These are phyloP conservation scores for Leguminivora glycinivorella DNA, from an alignment of 1,140 invertebrate genomes.

Conservation along the genomic window DNA sequence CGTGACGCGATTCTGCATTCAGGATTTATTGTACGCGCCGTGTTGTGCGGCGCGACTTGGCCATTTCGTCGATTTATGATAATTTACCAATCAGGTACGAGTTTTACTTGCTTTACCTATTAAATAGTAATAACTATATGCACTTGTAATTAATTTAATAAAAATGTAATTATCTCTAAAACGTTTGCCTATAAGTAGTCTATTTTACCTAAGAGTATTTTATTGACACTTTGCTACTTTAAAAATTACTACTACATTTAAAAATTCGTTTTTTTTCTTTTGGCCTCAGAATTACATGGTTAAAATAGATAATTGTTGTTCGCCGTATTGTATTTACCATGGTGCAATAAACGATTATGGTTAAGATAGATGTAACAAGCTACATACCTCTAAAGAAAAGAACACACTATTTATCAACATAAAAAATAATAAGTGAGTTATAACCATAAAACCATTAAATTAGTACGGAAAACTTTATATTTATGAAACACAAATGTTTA, in stretches of 20 bases:
- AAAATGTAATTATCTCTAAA: too few relatives aligned
- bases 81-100: not conserved
- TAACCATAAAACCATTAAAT: conserved; percentile 58
- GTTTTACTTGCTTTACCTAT: not conserved
- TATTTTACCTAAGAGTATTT: too few relatives aligned
- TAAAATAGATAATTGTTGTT: too few relatives aligned
- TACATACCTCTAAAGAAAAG: not conserved
- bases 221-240: too few relatives aligned
- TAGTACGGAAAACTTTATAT: conserved; percentile 59
- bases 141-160: too few relatives aligned
- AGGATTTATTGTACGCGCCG: conserved; percentile 54
- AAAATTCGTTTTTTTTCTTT: too few relatives aligned
- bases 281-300: too few relatives aligned
- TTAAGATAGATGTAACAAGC: not conserved
- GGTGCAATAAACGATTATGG: too few relatives aligned
- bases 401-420: conserved; percentile 41
- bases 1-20: conserved; percentile 53
- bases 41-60: conserved; percentile 37
- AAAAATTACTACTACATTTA: too few relatives aligned
- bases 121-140: too few relatives aligned
- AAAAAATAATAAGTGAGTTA: conserved; percentile 52
- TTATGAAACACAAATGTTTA: conserved; percentile 59
- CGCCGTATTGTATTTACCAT: too few relatives aligned
- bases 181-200: too few relatives aligned
- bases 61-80: conserved; percentile 33